Base-by-base conservation (phyloP, 2,797 vertebrate genomes). In the Enteromius treurensis region DNA sequence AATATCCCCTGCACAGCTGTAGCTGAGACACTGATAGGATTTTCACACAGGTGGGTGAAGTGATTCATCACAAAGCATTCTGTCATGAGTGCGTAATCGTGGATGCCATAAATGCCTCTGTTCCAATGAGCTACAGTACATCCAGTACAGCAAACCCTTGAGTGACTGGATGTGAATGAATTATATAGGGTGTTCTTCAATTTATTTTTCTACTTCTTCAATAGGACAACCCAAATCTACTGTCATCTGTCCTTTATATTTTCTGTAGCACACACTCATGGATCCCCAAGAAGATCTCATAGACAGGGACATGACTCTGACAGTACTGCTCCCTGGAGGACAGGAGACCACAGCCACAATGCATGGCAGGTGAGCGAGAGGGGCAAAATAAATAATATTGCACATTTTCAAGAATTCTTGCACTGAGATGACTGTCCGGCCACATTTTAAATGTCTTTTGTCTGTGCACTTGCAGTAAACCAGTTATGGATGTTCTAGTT, bases 401-500 rank as follows among this genome's bases (percentile, higher is more conserved):
- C 55, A 60, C 37, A 64, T 29, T 17, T 32, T 60, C 51, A 32
- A 7, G 1, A 60, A 5, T 17, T 11, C 6, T 42, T 51, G 8
- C 32, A 40, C 23, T 68, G 13, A 17, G 53, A 37, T 78, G 75
- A 34, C 17, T 3, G 3, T 71, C 26, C 37, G 4, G 3, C 11
- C 51, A 0, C 49, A 26, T 77, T 53, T 77, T 17, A 42, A 53
- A 34, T 60, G 17, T 23, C 11, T 29, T 78, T 19, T 74, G 3
- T 77, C 17, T 21, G 17, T 51, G 23, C 67, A 19, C 26, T 34
- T 77, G 26, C 87, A 99, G 98, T 85, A 97, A 96, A 90, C 96
- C 97, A 0, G 96, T 97, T 94, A 98, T 99, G 96, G 98, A 99
- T 90, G 86, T 99, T 65, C 79, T 98, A 81, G 95, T 99, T 86